A percentile compares a stretch with the other conserved stretches of the same genome.
phyloP scores from a whole-genome alignment of 2,888 invertebrate species.

The Sepioteuthis lessoniana region DNA sequence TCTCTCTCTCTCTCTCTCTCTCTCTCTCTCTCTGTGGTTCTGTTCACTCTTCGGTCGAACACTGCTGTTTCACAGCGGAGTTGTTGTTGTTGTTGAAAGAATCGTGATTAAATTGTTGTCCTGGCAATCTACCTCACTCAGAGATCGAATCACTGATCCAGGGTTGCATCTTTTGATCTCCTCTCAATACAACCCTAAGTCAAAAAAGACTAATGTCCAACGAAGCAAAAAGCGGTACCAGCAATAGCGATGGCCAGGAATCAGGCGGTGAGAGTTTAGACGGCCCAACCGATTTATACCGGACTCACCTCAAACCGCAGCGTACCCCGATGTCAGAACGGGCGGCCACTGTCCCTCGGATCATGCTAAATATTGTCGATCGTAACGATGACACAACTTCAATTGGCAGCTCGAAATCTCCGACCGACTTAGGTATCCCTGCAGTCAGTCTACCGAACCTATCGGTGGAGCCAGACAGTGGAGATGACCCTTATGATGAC shows the following conservation, averaged over 20 bases:
- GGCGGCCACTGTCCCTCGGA: slow-evolving; percentile 37
- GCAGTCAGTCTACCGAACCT: slow-evolving; percentile 59
- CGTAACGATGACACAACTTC: slow-evolving; percentile 40
- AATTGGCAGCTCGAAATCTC: slow-evolving; percentile 50
- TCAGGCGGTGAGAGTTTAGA: neutral
- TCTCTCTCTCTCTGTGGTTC: too few species aligned
- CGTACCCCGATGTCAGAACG: slow-evolving; percentile 41
- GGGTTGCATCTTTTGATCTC: neutral
- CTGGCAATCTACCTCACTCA: neutral
- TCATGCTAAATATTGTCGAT: slow-evolving; percentile 46
- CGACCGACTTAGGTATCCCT: slow-evolving; percentile 57
- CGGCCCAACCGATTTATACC: neutral
- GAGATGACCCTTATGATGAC: slow-evolving; percentile 45
- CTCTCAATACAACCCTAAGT: neutral
- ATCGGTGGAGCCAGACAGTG: slow-evolving; percentile 51
- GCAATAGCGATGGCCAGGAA: slow-evolving; percentile 6
- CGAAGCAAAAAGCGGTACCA: slow-evolving; percentile 23
- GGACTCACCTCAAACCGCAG: slow-evolving; percentile 37
- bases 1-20: too few species aligned
- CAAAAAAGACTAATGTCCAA: neutral
- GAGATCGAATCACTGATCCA: neutral
- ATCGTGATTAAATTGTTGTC: neutral
- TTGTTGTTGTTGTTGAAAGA: neutral
- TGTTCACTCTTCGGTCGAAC: neutral
- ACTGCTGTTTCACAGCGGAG: neutral